phyloP scores from a whole-genome alignment of 1,140 invertebrate genomes.

The Eulimnadia texana region DNA sequence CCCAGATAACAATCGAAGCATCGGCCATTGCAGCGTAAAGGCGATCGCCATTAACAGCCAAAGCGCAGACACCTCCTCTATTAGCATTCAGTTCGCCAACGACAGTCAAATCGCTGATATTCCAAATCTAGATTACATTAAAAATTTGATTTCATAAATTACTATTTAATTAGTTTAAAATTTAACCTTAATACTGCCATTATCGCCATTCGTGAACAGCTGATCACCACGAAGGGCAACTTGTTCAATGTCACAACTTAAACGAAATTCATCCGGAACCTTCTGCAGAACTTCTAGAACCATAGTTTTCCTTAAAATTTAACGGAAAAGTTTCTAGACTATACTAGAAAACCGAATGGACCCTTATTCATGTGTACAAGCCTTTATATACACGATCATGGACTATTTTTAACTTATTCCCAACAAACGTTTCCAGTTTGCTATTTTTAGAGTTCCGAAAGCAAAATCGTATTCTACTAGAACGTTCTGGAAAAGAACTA shows the following conservation, averaged over 20 bases:
- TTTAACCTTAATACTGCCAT: neutral
- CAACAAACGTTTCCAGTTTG: neutral
- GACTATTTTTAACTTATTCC: neutral
- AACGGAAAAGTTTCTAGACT: neutral
- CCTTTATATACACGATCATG: neutral
- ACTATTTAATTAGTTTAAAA: neutral
- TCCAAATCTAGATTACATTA: slow-evolving; percentile 5
- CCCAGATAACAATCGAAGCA: slow-evolving; percentile 4
- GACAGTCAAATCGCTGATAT: neutral
- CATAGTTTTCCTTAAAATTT: neutral
- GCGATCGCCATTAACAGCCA: neutral
- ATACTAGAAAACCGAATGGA: neutral
- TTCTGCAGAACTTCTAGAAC: neutral
- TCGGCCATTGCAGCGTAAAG: slow-evolving; percentile 1
- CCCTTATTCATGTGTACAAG: neutral
- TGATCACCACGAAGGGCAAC: neutral
- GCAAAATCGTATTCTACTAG: neutral
- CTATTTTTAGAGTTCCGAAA: neutral
- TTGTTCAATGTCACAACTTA: neutral
- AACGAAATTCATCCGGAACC: neutral
- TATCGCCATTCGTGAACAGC: neutral
- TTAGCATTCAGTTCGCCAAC: neutral
- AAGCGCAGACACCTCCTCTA: neutral
- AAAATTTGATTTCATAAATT: neutral
- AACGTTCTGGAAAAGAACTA: too few species aligned